Evolutionary conservation across 2,888 invertebrate genomes (phyloP).

Genomic region (Hetaerina titia): DNA sequence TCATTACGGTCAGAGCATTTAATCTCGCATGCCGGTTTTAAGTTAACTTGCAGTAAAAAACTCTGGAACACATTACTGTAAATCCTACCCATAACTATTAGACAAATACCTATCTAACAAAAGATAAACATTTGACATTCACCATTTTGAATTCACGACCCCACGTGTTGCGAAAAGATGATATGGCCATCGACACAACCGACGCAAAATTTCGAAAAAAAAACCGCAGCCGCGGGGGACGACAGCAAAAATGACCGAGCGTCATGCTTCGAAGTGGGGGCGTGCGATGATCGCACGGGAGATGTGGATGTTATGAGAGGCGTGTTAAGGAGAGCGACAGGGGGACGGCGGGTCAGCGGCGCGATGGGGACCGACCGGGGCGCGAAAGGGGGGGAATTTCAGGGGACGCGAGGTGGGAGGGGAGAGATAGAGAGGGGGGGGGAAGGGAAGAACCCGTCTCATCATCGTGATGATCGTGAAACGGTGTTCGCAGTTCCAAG

Average conservation of each 20-base stretch:
- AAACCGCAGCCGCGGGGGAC: not conserved
- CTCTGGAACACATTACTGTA: not conserved
- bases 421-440: slow-evolving; percentile 14
- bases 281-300: not conserved
- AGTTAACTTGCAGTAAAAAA: not conserved
- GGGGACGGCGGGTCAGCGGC: not conserved
- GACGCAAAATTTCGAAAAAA: not conserved
- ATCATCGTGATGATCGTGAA: slow-evolving; percentile 63
- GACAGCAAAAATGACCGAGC: not conserved
- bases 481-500: slow-evolving; percentile 64
- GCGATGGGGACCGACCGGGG: not conserved
- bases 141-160: not conserved
- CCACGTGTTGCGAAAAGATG: not conserved
- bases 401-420: not conserved
- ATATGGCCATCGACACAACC: not conserved
- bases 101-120: not conserved
- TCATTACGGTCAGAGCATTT: no score
- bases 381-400: not conserved
- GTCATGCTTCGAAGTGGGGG: not conserved
- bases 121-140: not conserved
- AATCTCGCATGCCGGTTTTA: not conserved
- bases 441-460: slow-evolving; percentile 7
- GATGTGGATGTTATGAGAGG: not conserved
- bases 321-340: not conserved
- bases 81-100: not conserved